Evolutionary conservation across 2,113 vertebrate genomes (phyloP).

Genomic region (Hemibagrus wyckioides): DNA sequence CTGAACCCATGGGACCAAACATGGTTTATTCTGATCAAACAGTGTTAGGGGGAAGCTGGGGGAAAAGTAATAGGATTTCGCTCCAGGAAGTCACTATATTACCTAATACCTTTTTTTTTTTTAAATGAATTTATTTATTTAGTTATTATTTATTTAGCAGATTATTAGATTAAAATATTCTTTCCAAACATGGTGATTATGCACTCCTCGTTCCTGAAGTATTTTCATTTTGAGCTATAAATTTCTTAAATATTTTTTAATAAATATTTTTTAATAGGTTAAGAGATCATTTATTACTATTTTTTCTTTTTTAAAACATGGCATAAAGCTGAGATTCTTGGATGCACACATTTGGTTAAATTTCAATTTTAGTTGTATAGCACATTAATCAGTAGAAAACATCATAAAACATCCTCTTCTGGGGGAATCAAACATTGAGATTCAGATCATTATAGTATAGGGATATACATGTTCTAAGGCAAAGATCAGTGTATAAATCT

Average conservation of each 20-base stretch:
- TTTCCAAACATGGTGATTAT: not conserved
- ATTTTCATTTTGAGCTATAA: not conserved
- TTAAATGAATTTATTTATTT: not conserved
- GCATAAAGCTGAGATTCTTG: not conserved
- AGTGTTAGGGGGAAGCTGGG: not conserved
- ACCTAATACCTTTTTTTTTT: slow-evolving; percentile 29
- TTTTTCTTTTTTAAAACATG: not conserved
- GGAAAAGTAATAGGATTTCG: slow-evolving; percentile 35
- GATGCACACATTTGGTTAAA: not conserved
- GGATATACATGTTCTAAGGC: not conserved
- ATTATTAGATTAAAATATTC: slow-evolving; percentile 1
- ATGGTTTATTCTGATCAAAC: slow-evolving; percentile 40
- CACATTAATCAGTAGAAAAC: not conserved
- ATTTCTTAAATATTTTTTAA: not conserved
- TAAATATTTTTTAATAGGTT: not conserved
- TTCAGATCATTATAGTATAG: not conserved
- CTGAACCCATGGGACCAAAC: slow-evolving; percentile 24
- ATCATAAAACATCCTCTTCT: not conserved
- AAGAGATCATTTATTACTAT: not conserved
- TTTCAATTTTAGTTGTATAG: not conserved
- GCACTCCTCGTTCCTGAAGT: not conserved
- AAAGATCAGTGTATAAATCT: not conserved
- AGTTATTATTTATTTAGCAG: not conserved
- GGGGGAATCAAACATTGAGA: not conserved
- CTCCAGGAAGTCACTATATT: slow-evolving; percentile 21